Evolutionary conservation across 2,888 invertebrate genomes (phyloP).

Genomic region (Ariolimax columbianus): DNA sequence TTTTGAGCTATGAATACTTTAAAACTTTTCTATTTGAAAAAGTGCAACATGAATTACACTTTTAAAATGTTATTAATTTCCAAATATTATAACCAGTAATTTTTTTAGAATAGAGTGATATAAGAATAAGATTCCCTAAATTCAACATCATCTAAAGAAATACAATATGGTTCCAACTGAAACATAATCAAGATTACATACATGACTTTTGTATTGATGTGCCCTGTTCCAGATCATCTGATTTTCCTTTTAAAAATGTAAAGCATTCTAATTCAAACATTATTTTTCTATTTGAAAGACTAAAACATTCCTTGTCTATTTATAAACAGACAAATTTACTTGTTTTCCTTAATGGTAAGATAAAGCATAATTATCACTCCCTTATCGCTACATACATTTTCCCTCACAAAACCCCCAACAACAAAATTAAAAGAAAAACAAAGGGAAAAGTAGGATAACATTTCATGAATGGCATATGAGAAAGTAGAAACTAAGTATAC

Average conservation of each 20-base stretch:
- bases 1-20: not conserved
- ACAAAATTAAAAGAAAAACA: not conserved
- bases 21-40: not conserved
- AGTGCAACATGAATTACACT: not conserved
- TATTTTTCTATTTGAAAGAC: not conserved
- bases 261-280: not conserved
- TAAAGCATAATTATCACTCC: no score
- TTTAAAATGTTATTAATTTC: not conserved
- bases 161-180: not conserved
- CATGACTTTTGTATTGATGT: slow-evolving; percentile 32
- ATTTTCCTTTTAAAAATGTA: slow-evolving; percentile 44
- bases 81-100: not conserved
- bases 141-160: not conserved
- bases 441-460: not conserved
- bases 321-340: no score
- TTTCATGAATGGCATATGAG: not conserved
- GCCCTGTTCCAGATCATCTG: slow-evolving; percentile 31
- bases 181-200: slow-evolving; percentile 17
- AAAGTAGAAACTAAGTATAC: not conserved
- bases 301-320: not conserved
- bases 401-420: not conserved
- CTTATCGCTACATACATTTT: no score
- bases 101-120: not conserved
- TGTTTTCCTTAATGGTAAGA: no score
- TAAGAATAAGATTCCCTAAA: not conserved